Conservation (phyloP, 2,888 invertebrate genomes). For the Dynastes tityus region DNA sequence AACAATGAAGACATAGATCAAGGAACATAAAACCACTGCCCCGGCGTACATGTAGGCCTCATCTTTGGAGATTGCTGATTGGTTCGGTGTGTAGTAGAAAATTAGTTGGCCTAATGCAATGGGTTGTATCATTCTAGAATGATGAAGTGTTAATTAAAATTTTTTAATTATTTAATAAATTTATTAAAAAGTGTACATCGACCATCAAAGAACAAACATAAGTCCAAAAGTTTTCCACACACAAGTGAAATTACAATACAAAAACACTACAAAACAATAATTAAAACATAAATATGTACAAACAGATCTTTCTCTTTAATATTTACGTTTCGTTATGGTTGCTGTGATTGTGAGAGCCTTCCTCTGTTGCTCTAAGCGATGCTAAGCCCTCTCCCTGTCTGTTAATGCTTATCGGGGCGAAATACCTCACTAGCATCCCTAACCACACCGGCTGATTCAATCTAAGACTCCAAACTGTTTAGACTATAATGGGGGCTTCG, state of each 20-base stretch:
- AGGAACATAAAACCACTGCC: slow-evolving; percentile 83
- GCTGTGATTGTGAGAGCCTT: background rate
- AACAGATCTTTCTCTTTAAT: background rate
- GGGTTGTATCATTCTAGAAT: slow-evolving; percentile 66
- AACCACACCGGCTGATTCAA: slow-evolving; percentile 79
- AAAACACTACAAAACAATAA: background rate
- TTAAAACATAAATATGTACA: background rate
- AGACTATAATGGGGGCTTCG: slow-evolving; percentile 45
- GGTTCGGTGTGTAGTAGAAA: slow-evolving; percentile 74
- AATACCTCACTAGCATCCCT: slow-evolving; percentile 76
- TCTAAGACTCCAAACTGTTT: slow-evolving; percentile 67
- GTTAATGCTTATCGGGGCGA: slow-evolving; percentile 66
- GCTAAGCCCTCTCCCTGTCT: slow-evolving; percentile 3
- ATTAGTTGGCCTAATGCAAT: slow-evolving; percentile 78
- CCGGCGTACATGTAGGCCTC: slow-evolving; percentile 86
- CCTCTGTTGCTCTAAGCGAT: too few relatives aligned
- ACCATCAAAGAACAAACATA: too few relatives aligned
- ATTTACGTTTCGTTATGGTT: slow-evolving; percentile 42
- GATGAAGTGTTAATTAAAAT: background rate
- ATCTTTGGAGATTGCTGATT: slow-evolving; percentile 65
- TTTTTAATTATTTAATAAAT: too few relatives aligned
- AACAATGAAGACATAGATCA: slow-evolving; percentile 83
- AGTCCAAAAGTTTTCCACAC: too few relatives aligned
- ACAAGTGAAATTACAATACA: too few relatives aligned
- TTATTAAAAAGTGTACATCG: too few relatives aligned